Base-by-base conservation (phyloP, 35 echinoderm and acorn worm genomes). In the Nesometra sesokonis region DNA sequence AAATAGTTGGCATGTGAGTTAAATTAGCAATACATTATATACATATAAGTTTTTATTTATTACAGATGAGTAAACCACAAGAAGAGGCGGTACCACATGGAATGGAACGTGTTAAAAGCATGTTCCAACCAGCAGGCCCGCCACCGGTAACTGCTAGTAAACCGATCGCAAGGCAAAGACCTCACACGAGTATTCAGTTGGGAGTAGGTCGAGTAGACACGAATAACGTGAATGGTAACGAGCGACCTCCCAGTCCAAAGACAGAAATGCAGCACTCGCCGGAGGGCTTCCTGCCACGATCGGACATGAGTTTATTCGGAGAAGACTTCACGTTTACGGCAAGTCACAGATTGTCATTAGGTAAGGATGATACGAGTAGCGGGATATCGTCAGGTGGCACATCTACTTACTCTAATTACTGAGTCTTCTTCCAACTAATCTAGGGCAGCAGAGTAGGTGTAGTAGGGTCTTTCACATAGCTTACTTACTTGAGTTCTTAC, bases 181-280 rank as follows among this genome's bases (percentile, higher is more conserved):
- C 85, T 32, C 31, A 84, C 47, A 93, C 91, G 38, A 38, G 81
- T 35, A 89, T 88, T 76, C 46, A 82, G 78, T 81, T 43, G 29
- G 76, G 67, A 84, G 77, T 37, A 31, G 43, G 52, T 31, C 82
- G 67, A 34, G 82, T 35, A 57, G 87, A 87, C 34, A 84, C 46
- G 9, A 67, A 67, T 19, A 67, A 67, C 52, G 52, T 67, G 52
- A 67, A 67, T 67, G 52, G 52, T 67, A 67, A 27, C 21, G 52
- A 67, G 21, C 86, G 0, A 82, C 87, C 76, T 86, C 77, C 36
- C 36, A 76, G 35, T 80, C 77, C 36, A 29, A 80, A 32, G 89
- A 90, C 21, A 79, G 86, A 80, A 78, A 88, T 77, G 32, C 89
- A 91, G 78, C 57, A 84, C 36, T 90, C 89, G 67, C 83, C 84